These are phyloP conservation scores for Enteromius afrohamiltoni DNA, from an alignment of 2,797 vertebrate genomes.

Conservation along the genomic window DNA sequence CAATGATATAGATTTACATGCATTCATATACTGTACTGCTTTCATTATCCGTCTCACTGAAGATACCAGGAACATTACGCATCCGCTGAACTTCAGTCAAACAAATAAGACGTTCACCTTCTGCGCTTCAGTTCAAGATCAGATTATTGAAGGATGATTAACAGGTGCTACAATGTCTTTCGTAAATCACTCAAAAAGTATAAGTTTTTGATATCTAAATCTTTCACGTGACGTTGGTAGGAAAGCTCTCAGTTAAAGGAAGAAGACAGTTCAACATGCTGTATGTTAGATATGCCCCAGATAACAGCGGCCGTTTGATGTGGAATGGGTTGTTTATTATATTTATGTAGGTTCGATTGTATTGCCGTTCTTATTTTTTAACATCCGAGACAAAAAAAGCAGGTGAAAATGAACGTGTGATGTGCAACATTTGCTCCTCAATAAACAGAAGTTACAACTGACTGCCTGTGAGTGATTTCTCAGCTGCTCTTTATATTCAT, in stretches of 20 bases:
- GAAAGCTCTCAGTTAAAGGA: background rate
- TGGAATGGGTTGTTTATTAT: constrained; percentile 60
- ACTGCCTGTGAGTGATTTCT: constrained; percentile 23
- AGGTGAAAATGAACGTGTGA: constrained; percentile 75
- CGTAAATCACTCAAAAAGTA: background rate
- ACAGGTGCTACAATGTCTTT: constrained; percentile 6
- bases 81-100: background rate
- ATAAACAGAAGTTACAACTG: constrained; percentile 80
- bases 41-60: background rate
- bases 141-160: background rate
- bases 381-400: constrained; percentile 73
- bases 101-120: background rate
- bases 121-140: background rate
- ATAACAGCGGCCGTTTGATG: background rate
- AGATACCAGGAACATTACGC: background rate
- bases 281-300: background rate
- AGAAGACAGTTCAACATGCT: background rate
- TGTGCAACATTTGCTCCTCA: constrained; percentile 74
- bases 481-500: background rate
- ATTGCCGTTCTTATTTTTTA: constrained; percentile 74
- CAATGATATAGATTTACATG: background rate
- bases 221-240: background rate
- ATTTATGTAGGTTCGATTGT: constrained; percentile 78
- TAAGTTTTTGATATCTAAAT: background rate
- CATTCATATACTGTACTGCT: background rate